Base-by-base conservation (phyloP, 1,140 invertebrate genomes). In the Chrysopa pallens region DNA sequence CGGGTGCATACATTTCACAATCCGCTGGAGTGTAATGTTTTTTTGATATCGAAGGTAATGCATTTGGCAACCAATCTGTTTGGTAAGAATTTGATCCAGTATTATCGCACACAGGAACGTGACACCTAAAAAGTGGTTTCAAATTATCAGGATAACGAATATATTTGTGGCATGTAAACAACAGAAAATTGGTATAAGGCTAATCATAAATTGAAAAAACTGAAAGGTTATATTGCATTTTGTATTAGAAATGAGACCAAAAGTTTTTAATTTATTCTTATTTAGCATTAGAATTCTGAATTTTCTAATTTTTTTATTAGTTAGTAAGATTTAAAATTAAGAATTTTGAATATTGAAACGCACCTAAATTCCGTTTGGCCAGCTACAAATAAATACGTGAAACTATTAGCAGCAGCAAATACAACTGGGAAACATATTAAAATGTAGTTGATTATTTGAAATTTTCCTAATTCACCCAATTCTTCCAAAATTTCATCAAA, bases 341-440 rank as follows among this genome's bases (percentile, higher is more conserved):
- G 17, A 23, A 23, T 5, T 23, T 23, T 23, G n/a, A 23, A 23
- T 5, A 23, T 3, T 23, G 17, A 23, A 3, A 23, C 17, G 2
- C 53, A 69, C 69, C 68, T 60, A 48, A 70, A 69, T 38, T 62
- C 48, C 12, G 70, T 69, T 13, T 60, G 56, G 42, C 70, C 70
- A 14, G 70, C 71, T 6, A 70, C 72, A 50, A 73, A 74, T 6
- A 73, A 70, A 51, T 74, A 74, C 11, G 67, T 69, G 8, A 74
- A 57, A 57, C 69, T 73, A 48, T 72, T 72, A 7, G 68, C 70
- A 8, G 71, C 70, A 12, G 55, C 63, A 50, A 73, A 70, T 31
- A 73, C 52, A 14, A 73, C 69, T 7, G 70, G 69, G 23, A 73
- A 47, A 52, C 70, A 72, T 8, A 73, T 58, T n/a, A 73, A 54